phyloP scores from a whole-genome alignment of 2,797 vertebrate genomes.

The Agapornis canus region DNA sequence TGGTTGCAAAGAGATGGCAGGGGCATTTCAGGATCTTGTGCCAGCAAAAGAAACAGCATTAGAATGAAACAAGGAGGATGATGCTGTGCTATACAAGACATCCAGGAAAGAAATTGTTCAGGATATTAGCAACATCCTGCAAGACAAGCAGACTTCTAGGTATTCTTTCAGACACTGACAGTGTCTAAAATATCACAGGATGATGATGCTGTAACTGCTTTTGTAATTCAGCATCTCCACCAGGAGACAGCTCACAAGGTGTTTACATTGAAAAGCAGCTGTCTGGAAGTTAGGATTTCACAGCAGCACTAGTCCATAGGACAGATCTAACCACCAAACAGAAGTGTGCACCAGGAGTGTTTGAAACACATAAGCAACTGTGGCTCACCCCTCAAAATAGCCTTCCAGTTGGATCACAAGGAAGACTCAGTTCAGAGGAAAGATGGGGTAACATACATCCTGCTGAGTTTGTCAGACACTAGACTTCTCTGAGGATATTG shows the following conservation, averaged over 20 bases:
- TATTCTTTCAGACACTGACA: not conserved
- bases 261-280: not conserved
- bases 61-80: not conserved
- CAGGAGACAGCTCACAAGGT: not conserved
- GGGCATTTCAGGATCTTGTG: constrained; percentile 6
- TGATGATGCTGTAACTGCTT: not conserved
- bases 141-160: constrained; percentile 7
- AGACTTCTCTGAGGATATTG: not conserved
- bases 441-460: not conserved
- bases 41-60: not conserved
- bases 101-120: not conserved
- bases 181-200: not conserved
- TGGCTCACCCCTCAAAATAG: not conserved
- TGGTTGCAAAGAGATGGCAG: not conserved
- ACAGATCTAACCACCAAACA: not conserved
- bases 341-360: not conserved
- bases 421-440: not conserved
- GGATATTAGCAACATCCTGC: not conserved
- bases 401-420: not conserved
- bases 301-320: not conserved
- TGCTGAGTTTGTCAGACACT: not conserved
- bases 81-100: not conserved
- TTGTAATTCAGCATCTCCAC: not conserved
- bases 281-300: not conserved
- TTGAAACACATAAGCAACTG: not conserved